Base-by-base conservation (phyloP, 2,888 invertebrate species). In the Melanotus villosus region DNA sequence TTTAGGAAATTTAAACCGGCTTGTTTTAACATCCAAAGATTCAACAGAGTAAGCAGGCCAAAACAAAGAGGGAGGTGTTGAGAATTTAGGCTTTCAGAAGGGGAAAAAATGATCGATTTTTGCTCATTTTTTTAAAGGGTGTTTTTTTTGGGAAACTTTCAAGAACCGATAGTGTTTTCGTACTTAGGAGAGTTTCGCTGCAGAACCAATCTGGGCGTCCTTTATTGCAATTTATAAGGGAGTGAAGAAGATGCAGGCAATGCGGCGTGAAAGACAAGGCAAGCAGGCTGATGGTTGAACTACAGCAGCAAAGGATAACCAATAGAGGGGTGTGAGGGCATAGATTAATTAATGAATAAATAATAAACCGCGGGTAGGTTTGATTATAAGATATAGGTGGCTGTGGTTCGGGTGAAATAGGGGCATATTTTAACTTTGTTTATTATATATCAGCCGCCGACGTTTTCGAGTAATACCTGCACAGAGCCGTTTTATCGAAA, bases 341-440 rank as follows among this genome's bases (percentile, higher is more conserved):
- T 83, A 84, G 84, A 84, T 84, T 85, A 84, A 84, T 85, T 84
- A 84, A 84, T 84, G 84, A 84, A 85, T 85, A 84, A 84, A 83
- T 84, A 83, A 84, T 84, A 80, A 79, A 79, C 75, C 77, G 77
- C 78, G 79, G 80, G 78, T 77, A 77, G 79, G 81, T 81, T 82
- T 83, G 83, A 83, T 83, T 82, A 82, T 83, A 83, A 83, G 83
- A 82, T 82, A 82, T 80, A 78, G 80, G 79, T 74, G 73, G 76
- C 64, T 79, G 78, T 76, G 78, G 78, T 71, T 73, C 72, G 72
- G 72, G 74, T 71, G 76, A 73, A 76, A 75, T 74, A 76, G 76
- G 77, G 78, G 76, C 75, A 77, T 80, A 80, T 79, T 80, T 81
- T 78, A 79, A 78, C 78, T 76, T 79, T 77, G 79, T 80, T 80